Evolutionary conservation across 1,140 invertebrate species (phyloP).

Genomic region (Drosophila ambigua): DNA sequence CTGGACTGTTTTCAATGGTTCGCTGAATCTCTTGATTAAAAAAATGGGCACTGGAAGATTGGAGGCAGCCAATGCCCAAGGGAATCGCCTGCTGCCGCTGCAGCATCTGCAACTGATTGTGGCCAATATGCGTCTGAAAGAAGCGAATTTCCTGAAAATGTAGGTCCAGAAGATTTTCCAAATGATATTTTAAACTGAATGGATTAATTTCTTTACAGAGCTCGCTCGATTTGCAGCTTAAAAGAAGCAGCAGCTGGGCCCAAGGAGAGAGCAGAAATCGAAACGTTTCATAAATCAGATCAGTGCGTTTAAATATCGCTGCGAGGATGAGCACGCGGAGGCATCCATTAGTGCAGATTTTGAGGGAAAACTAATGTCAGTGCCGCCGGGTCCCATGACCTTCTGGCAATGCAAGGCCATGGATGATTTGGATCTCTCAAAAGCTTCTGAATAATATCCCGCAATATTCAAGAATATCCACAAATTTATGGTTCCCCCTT

Average conservation of each 20-base stretch:
- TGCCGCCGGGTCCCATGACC: slow-evolving; percentile 39
- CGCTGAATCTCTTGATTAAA: not conserved
- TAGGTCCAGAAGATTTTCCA: slow-evolving; percentile 1
- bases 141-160: slow-evolving; percentile 41
- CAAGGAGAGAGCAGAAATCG: slow-evolving; percentile 29
- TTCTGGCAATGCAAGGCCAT: slow-evolving; percentile 38
- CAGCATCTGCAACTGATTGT: slow-evolving; percentile 29
- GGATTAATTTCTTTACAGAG: slow-evolving; percentile 7
- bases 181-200: not conserved
- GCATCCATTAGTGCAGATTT: not conserved
- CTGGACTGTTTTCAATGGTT: slow-evolving; percentile 28
- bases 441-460: not conserved
- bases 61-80: slow-evolving; percentile 2
- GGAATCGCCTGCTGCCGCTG: slow-evolving; percentile 28
- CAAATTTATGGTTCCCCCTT: too few species aligned
- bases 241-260: not conserved
- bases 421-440: too few species aligned
- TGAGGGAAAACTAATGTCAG: not conserved
- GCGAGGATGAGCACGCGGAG: too few species aligned
- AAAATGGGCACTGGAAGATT: slow-evolving; percentile 14
- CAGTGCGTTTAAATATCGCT: slow-evolving; percentile 39
- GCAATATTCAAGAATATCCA: too few species aligned
- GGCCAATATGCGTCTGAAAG: slow-evolving; percentile 29
- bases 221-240: slow-evolving; percentile 19
- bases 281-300: slow-evolving; percentile 42